Conservation (phyloP, 1,140 invertebrate genomes). For the Ceratina calcarata region DNA sequence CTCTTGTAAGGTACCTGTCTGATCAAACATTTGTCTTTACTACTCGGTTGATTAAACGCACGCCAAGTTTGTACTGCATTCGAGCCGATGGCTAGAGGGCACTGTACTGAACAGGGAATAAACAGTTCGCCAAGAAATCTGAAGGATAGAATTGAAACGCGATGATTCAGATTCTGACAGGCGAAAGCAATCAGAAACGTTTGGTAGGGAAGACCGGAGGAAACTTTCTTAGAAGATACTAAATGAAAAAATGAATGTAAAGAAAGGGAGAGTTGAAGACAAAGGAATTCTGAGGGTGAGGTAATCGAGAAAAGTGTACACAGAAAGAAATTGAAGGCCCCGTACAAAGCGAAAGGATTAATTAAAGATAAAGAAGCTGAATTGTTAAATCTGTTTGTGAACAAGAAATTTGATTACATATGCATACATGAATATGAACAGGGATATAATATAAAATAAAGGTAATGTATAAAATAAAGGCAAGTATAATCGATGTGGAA, state of each 20-base stretch:
- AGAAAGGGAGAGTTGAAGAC: too few species aligned
- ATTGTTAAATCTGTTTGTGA: too few species aligned
- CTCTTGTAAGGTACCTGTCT: conserved; percentile 58
- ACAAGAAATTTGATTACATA: too few species aligned
- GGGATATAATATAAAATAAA: too few species aligned
- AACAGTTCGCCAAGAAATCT: conserved; percentile 12
- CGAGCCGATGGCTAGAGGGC: conserved; percentile 4
- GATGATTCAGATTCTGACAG: conserved; percentile 7
- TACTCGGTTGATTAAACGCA: conserved; percentile 73
- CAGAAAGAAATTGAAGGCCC: not conserved
- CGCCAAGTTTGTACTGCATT: conserved; percentile 64
- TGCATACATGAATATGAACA: too few species aligned
- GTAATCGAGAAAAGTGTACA: not conserved
- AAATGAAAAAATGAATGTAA: not conserved
- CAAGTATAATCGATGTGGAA: too few species aligned
- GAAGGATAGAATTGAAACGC: not conserved
- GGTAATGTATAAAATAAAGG: too few species aligned
- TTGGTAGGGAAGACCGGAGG: not conserved
- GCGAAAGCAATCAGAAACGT: not conserved
- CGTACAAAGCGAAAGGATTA: not conserved
- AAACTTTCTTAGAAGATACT: too few species aligned
- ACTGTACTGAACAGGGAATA: not conserved
- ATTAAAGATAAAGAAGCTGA: too few species aligned
- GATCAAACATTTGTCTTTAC: conserved; percentile 76
- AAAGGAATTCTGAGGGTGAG: not conserved